A percentile compares a stretch with the other conserved stretches of the same genome.
These are phyloP conservation scores for Pristiophorus japonicus DNA, from an alignment of 2,113 vertebrate species.

Conservation along the genomic window DNA sequence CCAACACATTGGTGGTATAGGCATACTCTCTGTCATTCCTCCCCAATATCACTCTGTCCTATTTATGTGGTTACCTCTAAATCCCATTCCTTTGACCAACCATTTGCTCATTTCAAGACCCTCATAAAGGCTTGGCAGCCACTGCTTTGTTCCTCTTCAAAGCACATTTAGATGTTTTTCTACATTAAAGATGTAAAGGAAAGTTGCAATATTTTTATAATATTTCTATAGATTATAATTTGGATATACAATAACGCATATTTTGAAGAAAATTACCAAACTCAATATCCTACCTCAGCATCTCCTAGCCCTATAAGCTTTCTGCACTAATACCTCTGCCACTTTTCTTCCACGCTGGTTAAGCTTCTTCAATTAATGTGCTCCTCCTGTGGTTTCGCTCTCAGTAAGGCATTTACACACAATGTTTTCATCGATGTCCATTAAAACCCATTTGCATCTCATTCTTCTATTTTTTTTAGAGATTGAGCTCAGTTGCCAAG, in stretches of 20 bases:
- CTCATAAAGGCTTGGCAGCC: no score
- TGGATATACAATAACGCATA: not conserved
- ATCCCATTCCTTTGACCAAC: no score
- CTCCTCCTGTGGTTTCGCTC: not conserved
- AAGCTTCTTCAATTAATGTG: not conserved
- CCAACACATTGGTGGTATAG: no score
- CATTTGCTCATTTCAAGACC: no score
- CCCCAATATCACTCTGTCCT: no score
- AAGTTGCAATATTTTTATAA: not conserved
- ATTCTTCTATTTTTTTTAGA: not conserved
- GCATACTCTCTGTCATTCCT: no score
- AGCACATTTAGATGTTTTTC: no score
- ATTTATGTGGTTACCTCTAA: no score
- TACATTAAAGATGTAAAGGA: no score
- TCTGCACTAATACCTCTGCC: not conserved
- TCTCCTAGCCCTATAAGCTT: not conserved
- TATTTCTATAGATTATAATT: not conserved
- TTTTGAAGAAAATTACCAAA: not conserved
- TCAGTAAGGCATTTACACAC: not conserved
- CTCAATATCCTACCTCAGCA: not conserved
- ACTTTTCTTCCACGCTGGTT: not conserved
- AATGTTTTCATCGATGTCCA: not conserved
- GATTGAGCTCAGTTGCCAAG: not conserved
- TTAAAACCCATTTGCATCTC: not conserved
- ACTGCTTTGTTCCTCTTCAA: no score